phyloP scores from a whole-genome alignment of 2,797 vertebrate genomes.

The Dendrocincla tyrannina region DNA sequence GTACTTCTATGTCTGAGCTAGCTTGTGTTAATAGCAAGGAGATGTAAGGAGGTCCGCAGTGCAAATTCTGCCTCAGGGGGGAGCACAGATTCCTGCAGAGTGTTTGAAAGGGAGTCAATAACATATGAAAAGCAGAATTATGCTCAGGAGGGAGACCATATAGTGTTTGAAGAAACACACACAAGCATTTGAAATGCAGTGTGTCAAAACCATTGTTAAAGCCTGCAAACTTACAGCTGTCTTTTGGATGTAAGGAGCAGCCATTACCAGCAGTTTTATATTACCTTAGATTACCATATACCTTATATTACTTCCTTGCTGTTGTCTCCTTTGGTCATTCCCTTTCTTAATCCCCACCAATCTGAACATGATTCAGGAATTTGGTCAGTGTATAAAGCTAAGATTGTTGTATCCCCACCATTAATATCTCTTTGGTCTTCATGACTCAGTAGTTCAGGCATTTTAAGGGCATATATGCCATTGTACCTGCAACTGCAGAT shows the following conservation, averaged over 20 bases:
- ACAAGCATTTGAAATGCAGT: neutral
- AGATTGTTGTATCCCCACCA: neutral
- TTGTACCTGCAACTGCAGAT: neutral
- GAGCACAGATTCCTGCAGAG: neutral
- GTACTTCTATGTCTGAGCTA: neutral
- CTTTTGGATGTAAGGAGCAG: neutral
- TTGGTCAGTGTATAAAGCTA: neutral
- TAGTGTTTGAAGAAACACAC: neutral
- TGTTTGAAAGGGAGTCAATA: neutral
- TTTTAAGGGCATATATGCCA: neutral
- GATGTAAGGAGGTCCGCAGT: neutral
- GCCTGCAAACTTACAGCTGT: neutral
- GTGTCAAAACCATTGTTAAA: neutral
- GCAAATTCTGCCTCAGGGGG: neutral
- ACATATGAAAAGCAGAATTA: neutral
- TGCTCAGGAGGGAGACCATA: neutral
- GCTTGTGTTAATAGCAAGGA: neutral
- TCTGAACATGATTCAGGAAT: accelerated
- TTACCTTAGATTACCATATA: neutral
- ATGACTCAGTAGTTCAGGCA: neutral
- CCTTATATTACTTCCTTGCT: neutral
- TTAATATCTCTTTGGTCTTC: neutral
- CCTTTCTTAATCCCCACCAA: neutral
- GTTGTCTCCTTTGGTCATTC: neutral
- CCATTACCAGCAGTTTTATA: neutral